Evolutionary conservation across 2,888 invertebrate genomes (phyloP), one percentile per base, ranked within the genome.

Genomic region (Apotomis betuletana): DNA sequence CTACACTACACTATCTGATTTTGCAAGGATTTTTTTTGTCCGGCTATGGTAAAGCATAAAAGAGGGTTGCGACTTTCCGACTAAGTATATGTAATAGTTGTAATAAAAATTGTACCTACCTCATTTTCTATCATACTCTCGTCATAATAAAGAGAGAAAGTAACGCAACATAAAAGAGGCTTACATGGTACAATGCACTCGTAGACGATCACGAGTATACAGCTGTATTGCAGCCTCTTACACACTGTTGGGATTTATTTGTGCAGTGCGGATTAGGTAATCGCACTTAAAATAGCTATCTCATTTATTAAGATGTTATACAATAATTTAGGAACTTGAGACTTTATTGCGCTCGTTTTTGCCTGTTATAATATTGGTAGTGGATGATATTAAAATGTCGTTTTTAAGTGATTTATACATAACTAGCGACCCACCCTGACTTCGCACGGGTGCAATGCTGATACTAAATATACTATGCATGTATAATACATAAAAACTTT

Each of bases 131-230:
- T 57, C 36, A 36, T 58, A 8, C 8, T 58, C 36, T 36, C 8
- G 5, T 38, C n/a, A n/a, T 38, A 38, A 49, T 49, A 49, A 49
- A 49, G 3, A 9, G 9, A 49, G 49, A 49, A 49, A 49, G 49
- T 49, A 58, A 38, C n/a, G 38, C 58, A 58, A 58, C n/a, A 58
- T 58, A 38, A 38, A 57, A 27, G 38, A 10, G 12, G 10, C 12
- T 36, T 58, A 58, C 38, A 58, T 38, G 38, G 58, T 38, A 38
- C 38, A 58, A 58, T 58, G 38, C n/a, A 58, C 36, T n/a, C 58
- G 38, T 58, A 58, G 5, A 58, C 27, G 27, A 27, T 12, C 12
- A 12, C n/a, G 36, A 27, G 27, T 58, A 58, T 58, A 58, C 58
- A 58, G n/a, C 58, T 38, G 8, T 58, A 58, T 38, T 58, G 38